Evolutionary conservation across 2,888 invertebrate species (phyloP).

Genomic region (Agonopterix alstromeriana): DNA sequence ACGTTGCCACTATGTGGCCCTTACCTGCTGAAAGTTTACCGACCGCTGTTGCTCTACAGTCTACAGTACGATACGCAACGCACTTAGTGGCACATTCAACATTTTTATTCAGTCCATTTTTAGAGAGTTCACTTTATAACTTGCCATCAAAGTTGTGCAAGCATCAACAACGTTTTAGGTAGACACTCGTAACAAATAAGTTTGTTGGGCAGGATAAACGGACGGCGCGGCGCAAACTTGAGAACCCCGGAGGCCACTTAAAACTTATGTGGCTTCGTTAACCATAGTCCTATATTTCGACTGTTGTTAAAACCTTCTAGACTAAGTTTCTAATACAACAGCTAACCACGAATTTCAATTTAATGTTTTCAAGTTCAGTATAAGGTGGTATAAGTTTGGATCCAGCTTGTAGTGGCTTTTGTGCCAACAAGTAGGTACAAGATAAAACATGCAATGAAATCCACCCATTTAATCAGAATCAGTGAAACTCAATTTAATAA

Average conservation of each 20-base stretch:
- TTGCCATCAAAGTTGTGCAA: slow-evolving; percentile 37
- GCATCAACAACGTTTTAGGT: slow-evolving; percentile 52
- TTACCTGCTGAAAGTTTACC: too few relatives aligned
- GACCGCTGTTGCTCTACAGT: too few relatives aligned
- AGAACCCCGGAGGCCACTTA: slow-evolving; percentile 64
- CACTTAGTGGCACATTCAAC: not conserved
- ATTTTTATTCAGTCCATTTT: slow-evolving; percentile 6
- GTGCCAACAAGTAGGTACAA: too few relatives aligned
- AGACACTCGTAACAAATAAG: slow-evolving; percentile 60
- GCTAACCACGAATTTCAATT: too few relatives aligned
- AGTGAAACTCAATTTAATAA: too few relatives aligned
- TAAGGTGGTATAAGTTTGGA: too few relatives aligned
- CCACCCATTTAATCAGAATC: too few relatives aligned
- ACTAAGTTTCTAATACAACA: not conserved
- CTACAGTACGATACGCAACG: too few relatives aligned
- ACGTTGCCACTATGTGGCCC: too few relatives aligned
- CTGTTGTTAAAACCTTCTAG: slow-evolving; percentile 42
- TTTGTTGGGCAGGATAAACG: slow-evolving; percentile 66
- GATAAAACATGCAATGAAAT: too few relatives aligned
- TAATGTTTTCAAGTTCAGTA: too few relatives aligned
- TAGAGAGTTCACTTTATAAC: slow-evolving; percentile 14
- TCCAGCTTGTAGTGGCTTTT: too few relatives aligned
- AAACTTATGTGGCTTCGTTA: slow-evolving; percentile 72
- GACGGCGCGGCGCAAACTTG: slow-evolving; percentile 56
- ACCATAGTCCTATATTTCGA: slow-evolving; percentile 53